Conservation (phyloP, 1,140 invertebrate species). For the Drosophila virilis region DNA sequence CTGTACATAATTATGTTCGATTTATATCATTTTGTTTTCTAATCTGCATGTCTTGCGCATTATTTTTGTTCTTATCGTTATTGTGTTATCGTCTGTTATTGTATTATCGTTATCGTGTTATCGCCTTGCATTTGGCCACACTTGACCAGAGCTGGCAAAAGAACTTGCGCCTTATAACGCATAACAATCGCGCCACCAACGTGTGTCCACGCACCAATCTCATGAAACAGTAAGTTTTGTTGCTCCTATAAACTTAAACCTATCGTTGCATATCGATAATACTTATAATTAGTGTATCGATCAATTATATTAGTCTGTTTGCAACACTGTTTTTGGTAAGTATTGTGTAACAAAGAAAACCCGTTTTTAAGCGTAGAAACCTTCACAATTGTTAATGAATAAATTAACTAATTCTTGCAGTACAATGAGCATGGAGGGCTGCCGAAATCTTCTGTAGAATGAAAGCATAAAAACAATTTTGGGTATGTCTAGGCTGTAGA, state of each 20-base stretch:
- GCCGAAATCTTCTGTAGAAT: too few species aligned
- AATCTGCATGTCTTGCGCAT: slow-evolving; percentile 55
- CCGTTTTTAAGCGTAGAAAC: not conserved
- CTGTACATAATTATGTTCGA: slow-evolving; percentile 27
- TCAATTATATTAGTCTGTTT: not conserved
- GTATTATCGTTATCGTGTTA: slow-evolving; percentile 22
- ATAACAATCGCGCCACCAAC: slow-evolving; percentile 99
- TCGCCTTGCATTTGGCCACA: not conserved
- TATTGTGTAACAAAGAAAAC: not conserved
- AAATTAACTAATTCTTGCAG: too few species aligned
- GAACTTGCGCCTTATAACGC: slow-evolving; percentile 94
- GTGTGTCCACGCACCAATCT: slow-evolving; percentile 97
- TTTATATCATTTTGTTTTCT: slow-evolving; percentile 30
- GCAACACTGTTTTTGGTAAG: not conserved
- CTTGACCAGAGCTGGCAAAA: slow-evolving; percentile 94
- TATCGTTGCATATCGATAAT: not conserved
- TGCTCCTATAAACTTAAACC: not conserved
- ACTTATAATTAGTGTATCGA: not conserved
- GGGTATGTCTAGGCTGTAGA: too few species aligned
- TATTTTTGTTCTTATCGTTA: slow-evolving; percentile 23
- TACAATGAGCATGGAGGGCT: too few species aligned
- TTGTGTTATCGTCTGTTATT: slow-evolving; percentile 25
- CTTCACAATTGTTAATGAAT: too few species aligned
- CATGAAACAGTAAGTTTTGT: slow-evolving; percentile 96
- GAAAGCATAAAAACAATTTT: too few species aligned